phyloP scores from a whole-genome alignment of 2,888 invertebrate genomes.

The Nebria brevicollis region DNA sequence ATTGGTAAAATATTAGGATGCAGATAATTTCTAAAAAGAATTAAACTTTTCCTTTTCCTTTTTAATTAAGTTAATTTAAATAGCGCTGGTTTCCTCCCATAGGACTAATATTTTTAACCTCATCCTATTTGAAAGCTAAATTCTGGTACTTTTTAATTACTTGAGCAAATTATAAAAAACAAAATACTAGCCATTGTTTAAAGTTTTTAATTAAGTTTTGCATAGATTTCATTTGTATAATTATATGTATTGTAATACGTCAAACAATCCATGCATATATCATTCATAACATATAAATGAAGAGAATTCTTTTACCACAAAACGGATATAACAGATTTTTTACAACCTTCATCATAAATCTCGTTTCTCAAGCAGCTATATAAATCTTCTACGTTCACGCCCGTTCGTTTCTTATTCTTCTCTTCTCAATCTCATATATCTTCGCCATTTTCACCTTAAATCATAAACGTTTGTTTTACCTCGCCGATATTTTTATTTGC shows the following conservation, averaged over 20 bases:
- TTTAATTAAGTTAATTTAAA: neutral
- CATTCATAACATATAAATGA: neutral
- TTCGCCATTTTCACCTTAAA: neutral
- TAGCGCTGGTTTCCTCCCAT: neutral
- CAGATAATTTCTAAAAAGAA: too few relatives aligned
- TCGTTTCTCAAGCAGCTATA: neutral
- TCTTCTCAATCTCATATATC: neutral
- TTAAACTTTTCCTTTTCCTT: too few relatives aligned
- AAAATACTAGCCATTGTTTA: neutral
- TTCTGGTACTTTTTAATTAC: neutral
- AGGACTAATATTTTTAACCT: neutral
- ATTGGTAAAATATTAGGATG: too few relatives aligned
- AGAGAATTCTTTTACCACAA: neutral
- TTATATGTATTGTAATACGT: neutral
- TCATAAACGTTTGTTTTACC: conserved; percentile 1
- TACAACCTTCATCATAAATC: neutral
- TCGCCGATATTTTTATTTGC: neutral
- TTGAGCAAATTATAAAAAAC: neutral
- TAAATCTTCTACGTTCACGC: neutral
- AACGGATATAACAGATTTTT: neutral
- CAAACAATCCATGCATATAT: neutral
- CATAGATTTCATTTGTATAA: neutral
- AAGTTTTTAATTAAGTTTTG: neutral
- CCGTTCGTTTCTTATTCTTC: neutral
- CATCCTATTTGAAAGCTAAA: neutral